Conservation (phyloP, 2,888 invertebrate species). For the Proisotoma minuta region DNA sequence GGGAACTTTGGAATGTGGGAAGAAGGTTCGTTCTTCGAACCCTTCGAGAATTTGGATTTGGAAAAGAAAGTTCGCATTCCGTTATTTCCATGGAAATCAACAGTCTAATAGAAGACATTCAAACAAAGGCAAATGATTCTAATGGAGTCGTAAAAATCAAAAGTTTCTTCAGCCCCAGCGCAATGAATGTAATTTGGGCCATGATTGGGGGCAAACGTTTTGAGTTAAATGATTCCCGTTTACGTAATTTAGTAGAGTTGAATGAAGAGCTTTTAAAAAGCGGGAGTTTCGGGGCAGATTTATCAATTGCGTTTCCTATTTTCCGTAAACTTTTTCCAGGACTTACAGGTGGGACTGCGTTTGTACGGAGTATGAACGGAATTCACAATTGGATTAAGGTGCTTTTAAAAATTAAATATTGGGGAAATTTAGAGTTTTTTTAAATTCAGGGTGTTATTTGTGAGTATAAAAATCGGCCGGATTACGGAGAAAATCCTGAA, state of each 20-base stretch:
- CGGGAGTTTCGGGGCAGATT: background rate
- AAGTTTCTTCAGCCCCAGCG: constrained; percentile 19
- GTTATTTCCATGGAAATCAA: constrained; percentile 20
- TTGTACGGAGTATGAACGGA: no score
- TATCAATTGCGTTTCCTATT: constrained; percentile 9
- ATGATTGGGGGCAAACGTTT: constrained; percentile 23
- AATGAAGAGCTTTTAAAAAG: constrained; percentile 14
- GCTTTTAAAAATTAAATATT: no score
- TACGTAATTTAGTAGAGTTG: constrained; percentile 8
- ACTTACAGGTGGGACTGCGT: background rate
- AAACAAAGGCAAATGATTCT: background rate
- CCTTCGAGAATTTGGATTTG: constrained; percentile 35
- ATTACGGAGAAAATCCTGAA: constrained; percentile 2
- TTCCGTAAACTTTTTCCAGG: constrained; percentile 7
- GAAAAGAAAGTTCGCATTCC: constrained; percentile 15
- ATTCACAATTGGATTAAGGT: no score
- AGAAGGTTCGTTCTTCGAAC: constrained; percentile 34
- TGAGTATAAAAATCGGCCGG: background rate
- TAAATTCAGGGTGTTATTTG: background rate
- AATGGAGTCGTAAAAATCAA: background rate
- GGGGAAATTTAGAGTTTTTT: no score
- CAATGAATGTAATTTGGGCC: constrained; percentile 27
- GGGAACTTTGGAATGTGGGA: constrained; percentile 37
- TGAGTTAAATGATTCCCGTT: constrained; percentile 13
- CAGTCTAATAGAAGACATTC: constrained; percentile 12